Conservation (phyloP, 2,113 vertebrate species). For the Paratilapia polleni region DNA sequence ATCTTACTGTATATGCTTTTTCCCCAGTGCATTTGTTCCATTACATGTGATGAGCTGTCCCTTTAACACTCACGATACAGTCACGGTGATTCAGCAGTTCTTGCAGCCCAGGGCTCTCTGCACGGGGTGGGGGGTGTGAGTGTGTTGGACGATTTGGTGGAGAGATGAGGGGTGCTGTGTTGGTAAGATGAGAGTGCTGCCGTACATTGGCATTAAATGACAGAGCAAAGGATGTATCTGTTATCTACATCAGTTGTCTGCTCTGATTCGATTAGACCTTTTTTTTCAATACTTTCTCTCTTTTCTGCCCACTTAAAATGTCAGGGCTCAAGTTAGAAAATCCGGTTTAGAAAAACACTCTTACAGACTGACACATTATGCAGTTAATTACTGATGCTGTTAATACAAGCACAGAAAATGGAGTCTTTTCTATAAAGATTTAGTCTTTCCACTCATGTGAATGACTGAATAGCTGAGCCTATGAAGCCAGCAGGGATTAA, state of each 20-base stretch:
- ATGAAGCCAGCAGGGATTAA: slow-evolving; percentile 39
- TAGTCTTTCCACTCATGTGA: slow-evolving; percentile 2
- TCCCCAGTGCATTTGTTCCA: accelerated
- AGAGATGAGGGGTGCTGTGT: not conserved
- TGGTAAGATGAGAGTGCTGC: not conserved
- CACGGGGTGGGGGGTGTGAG: not conserved
- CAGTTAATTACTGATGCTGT: not conserved
- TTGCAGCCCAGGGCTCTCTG: slow-evolving; percentile 9
- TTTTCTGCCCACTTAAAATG: not conserved
- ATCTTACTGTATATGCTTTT: not conserved
- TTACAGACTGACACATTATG: not conserved
- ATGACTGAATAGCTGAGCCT: not conserved
- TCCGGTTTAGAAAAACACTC: not conserved
- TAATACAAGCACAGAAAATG: not conserved
- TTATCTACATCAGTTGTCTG: not conserved
- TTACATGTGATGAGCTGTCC: slow-evolving; percentile 11
- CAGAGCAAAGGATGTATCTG: not conserved
- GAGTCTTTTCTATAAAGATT: not conserved
- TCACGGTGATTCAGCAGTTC: slow-evolving; percentile 82
- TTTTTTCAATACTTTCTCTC: not conserved
- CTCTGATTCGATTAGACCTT: not conserved
- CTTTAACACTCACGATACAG: slow-evolving; percentile 48
- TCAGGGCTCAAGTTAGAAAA: not conserved
- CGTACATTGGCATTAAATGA: not conserved
- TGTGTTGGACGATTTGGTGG: not conserved